Evolutionary conservation across 1,140 invertebrate genomes (phyloP).

Genomic region (Oscheius sp.): DNA sequence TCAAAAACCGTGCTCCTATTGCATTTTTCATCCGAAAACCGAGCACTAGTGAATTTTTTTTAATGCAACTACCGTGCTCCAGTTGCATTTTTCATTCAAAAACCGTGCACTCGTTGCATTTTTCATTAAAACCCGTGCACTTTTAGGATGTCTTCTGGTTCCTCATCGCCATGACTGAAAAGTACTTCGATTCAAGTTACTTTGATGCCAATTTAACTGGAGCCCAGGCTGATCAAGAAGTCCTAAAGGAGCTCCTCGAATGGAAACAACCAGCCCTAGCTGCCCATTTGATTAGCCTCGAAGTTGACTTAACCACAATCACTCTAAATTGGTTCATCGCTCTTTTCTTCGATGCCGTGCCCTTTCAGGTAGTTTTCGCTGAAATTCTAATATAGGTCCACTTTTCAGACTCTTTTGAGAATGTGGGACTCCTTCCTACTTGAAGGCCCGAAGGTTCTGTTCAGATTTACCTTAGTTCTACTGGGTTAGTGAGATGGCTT

Average conservation of each 20-base stretch:
- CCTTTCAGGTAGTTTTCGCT: constrained; percentile 63
- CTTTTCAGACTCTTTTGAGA: constrained; percentile 64
- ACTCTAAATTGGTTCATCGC: constrained; percentile 68
- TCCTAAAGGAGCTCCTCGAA: constrained; percentile 64
- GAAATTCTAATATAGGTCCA: not conserved
- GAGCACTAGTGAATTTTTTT: too few species aligned
- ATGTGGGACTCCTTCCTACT: constrained; percentile 87
- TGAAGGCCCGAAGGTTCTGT: constrained; percentile 60
- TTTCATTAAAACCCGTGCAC: too few species aligned
- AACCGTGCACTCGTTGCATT: too few species aligned
- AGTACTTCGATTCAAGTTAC: constrained; percentile 64
- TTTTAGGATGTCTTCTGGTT: constrained; percentile 67
- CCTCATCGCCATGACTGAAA: constrained; percentile 65
- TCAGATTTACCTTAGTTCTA: constrained; percentile 69
- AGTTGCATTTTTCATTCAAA: too few species aligned
- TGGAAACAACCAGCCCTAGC: constrained; percentile 63
- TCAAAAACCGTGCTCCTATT: too few species aligned
- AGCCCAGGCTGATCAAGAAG: constrained; percentile 66
- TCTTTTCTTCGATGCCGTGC: constrained; percentile 66
- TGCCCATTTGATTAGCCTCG: constrained; percentile 56
- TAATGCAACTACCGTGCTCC: too few species aligned
- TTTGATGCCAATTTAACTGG: constrained; percentile 66
- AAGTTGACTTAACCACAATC: constrained; percentile 66
- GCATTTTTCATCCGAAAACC: too few species aligned
- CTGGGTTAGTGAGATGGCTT: constrained; percentile 70